These are phyloP conservation scores for Malurus alboscapulatus DNA, from an alignment of 2,113 vertebrate species.

Conservation along the genomic window DNA sequence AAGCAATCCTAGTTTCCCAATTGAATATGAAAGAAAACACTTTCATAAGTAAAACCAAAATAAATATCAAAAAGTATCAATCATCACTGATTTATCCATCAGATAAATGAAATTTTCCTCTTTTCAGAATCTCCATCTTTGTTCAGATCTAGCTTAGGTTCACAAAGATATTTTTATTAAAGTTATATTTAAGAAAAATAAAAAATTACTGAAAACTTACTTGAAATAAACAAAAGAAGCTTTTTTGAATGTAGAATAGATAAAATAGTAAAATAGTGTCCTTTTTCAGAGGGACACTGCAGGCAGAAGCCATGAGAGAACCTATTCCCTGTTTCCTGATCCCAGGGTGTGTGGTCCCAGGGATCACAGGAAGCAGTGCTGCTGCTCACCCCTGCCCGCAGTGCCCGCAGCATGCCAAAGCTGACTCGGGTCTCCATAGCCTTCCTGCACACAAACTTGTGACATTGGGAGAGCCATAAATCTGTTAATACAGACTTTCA, in stretches of 20 bases:
- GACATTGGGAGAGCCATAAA: neutral
- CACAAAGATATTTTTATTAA: neutral
- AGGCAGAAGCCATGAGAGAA: neutral
- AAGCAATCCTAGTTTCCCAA: neutral
- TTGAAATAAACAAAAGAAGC: neutral
- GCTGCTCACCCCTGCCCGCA: neutral
- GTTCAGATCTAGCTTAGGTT: neutral
- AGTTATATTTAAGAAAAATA: neutral
- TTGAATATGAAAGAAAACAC: neutral
- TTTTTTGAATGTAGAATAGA: neutral
- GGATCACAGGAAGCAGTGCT: neutral
- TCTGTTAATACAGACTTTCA: neutral
- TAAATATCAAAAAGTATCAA: neutral
- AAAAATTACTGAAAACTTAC: neutral
- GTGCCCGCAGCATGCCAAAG: rapidly evolving
- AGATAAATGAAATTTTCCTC: neutral
- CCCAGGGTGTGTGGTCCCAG: rapidly evolving
- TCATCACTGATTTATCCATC: neutral
- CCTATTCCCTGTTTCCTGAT: neutral
- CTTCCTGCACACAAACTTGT: neutral
- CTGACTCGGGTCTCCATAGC: rapidly evolving
- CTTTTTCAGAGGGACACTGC: neutral
- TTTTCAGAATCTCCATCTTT: neutral
- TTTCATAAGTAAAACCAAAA: neutral
- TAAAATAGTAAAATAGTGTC: no score